A percentile compares a stretch with the other conserved stretches of the same genome.
Conservation (phyloP, 2,888 invertebrate species). For the Adelphocoris suturalis region DNA sequence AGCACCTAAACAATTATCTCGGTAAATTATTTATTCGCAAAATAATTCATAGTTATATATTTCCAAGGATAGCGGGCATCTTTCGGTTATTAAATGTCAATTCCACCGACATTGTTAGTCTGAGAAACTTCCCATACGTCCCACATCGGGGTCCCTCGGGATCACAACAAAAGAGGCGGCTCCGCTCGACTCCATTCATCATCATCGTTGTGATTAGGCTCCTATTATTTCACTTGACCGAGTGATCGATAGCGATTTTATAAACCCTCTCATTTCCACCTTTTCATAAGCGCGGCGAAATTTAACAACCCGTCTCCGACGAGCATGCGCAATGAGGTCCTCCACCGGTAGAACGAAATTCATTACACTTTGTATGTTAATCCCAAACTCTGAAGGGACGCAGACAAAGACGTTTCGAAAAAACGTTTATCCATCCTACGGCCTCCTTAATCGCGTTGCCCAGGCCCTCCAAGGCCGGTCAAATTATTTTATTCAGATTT, state of each 20-base stretch:
- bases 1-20: no score
- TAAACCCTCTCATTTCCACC: conserved; percentile 35
- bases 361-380: conserved; percentile 65
- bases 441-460: conserved; percentile 25
- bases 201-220: conserved; percentile 56
- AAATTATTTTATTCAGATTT: conserved; percentile 50
- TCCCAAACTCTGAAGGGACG: not conserved
- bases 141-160: conserved; percentile 14
- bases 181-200: conserved; percentile 38
- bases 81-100: not conserved
- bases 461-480: conserved; percentile 42
- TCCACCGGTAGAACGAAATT: conserved; percentile 28
- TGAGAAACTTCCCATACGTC: conserved; percentile 32
- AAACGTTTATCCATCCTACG: conserved; percentile 52
- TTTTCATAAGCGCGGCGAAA: conserved; percentile 20
- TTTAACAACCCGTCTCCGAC: conserved; percentile 22
- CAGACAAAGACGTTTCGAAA: conserved; percentile 53
- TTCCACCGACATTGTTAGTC: conserved; percentile 30
- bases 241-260: conserved; percentile 57
- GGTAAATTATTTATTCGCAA: no score
- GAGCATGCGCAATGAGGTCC: conserved; percentile 42
- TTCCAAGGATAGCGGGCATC: not conserved
- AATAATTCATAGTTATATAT: no score
- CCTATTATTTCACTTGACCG: conserved; percentile 53
- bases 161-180: conserved; percentile 25